Evolutionary conservation across 2,113 vertebrate species (phyloP).

Genomic region (Phyllopteryx taeniolatus): DNA sequence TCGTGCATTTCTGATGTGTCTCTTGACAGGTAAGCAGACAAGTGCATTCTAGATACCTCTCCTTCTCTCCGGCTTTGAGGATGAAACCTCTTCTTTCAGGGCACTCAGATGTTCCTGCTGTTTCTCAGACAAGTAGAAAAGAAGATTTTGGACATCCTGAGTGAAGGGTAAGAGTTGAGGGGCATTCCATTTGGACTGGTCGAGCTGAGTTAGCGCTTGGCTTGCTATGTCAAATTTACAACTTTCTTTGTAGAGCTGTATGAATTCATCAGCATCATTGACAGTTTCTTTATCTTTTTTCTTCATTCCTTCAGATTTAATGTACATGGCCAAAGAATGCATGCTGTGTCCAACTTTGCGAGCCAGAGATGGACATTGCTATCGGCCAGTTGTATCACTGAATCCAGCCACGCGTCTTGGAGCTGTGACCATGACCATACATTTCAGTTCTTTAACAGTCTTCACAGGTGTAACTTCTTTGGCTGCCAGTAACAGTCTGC

Average conservation of each 20-base stretch:
- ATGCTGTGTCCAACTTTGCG: too few relatives aligned
- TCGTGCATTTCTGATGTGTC: slow-evolving; percentile 10
- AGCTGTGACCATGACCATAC: too few relatives aligned
- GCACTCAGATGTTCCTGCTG: background rate
- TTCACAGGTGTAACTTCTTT: too few relatives aligned
- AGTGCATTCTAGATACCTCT: slow-evolving; percentile 10
- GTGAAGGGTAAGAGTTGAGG: slow-evolving; percentile 18
- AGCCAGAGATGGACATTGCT: too few relatives aligned
- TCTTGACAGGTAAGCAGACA: slow-evolving; percentile 7
- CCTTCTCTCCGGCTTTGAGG: background rate
- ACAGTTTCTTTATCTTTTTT: too few relatives aligned
- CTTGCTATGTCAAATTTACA: slow-evolving; percentile 23
- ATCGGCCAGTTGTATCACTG: too few relatives aligned
- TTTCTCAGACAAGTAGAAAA: background rate
- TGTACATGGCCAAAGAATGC: too few relatives aligned
- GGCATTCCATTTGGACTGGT: slow-evolving; percentile 12
- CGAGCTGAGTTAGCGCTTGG: slow-evolving; percentile 11
- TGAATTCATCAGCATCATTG: too few relatives aligned
- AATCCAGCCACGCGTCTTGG: too few relatives aligned
- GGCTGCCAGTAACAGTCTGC: too few relatives aligned
- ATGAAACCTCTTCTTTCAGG: background rate
- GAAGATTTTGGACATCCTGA: slow-evolving; percentile 18
- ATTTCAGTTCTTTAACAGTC: too few relatives aligned
- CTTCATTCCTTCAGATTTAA: too few relatives aligned
- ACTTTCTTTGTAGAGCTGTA: background rate